Base-by-base conservation (phyloP, 2,113 vertebrate species). In the Solenodon paradoxus region DNA sequence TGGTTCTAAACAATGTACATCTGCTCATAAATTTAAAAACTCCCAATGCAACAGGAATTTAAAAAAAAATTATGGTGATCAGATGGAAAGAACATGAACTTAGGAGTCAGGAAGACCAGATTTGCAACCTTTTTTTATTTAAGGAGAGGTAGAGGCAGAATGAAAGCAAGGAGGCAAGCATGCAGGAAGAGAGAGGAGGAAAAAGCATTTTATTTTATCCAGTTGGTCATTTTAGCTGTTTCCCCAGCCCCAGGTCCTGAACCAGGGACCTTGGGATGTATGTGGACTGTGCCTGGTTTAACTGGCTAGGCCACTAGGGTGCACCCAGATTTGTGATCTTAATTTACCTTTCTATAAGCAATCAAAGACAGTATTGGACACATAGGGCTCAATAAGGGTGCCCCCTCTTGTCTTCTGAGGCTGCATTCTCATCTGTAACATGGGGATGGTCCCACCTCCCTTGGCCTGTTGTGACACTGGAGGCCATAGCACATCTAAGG, bases 351-450 rank as follows among this genome's bases (percentile, higher is more conserved):
- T 80, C 45, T 35, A 71, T 75, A 49, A 78, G 53, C 24, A 26
- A 15, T 28, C 16, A 49, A 35, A 88, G 75, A 32, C 28, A 5
- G 24, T 15, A 7, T 12, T 9, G 32, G 80, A 38, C 45, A 45
- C 9, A 0, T 0, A 5, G 49, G 5, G 20, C n/a, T n/a, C n/a
- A 13, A 0, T 13, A 26, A n/a, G 19, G 1, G 38, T 28, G 32
- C 30, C 45, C 68, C 55, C 11, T 59, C 57, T 63, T 32, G 45
- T 55, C 40, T 93, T 47, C 53, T 13, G 55, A 84, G 90, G 32
- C 66, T 89, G 53, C 10, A 47, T 74, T 61, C 94, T 57, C 77
- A 24, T 68, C 66, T 95, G 75, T 69, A 69, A 75, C 61, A 45
- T 61, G 47, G 32, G 59, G 63, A 68, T 19, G 19, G 38, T 26